phyloP scores from a whole-genome alignment of 2,797 vertebrate genomes.

The Vipera latastei region DNA sequence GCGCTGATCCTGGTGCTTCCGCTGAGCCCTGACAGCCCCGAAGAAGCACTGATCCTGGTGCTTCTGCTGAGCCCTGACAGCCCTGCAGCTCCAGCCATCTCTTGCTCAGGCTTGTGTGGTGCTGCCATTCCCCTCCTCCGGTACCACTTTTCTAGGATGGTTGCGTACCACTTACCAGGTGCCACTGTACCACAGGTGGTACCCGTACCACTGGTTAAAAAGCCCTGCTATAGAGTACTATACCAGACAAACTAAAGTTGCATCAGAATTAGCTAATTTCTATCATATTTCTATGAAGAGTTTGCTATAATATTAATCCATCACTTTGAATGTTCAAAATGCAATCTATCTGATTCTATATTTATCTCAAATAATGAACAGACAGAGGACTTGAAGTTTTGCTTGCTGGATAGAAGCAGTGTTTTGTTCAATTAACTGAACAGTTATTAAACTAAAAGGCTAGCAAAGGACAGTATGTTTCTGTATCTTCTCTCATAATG shows the following conservation, averaged over 20 bases:
- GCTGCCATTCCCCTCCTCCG: no score
- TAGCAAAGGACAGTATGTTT: conserved; percentile 22
- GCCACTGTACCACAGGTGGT: no score
- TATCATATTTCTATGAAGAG: neutral
- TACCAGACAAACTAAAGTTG: neutral
- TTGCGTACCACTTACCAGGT: no score
- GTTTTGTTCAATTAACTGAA: conserved; percentile 11
- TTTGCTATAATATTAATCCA: neutral
- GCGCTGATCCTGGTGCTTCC: no score
- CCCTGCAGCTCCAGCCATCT: no score
- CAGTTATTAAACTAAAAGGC: conserved; percentile 17
- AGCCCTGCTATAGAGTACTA: neutral
- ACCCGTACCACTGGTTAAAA: no score
- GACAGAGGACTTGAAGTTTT: neutral
- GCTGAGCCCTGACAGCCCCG: no score
- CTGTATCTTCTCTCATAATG: neutral
- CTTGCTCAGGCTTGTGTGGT: no score
- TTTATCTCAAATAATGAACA: conserved; percentile 2
- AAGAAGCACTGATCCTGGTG: no score
- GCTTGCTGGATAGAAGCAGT: conserved; percentile 11
- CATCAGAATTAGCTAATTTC: neutral
- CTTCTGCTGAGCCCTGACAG: no score
- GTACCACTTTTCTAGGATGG: no score
- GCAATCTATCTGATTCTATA: neutral
- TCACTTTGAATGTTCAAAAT: neutral